Percentiles rank a stretch among this genome's conserved stretches.
phyloP scores from a whole-genome alignment of 1,140 invertebrate species.

The Drosophila malerkotliana region DNA sequence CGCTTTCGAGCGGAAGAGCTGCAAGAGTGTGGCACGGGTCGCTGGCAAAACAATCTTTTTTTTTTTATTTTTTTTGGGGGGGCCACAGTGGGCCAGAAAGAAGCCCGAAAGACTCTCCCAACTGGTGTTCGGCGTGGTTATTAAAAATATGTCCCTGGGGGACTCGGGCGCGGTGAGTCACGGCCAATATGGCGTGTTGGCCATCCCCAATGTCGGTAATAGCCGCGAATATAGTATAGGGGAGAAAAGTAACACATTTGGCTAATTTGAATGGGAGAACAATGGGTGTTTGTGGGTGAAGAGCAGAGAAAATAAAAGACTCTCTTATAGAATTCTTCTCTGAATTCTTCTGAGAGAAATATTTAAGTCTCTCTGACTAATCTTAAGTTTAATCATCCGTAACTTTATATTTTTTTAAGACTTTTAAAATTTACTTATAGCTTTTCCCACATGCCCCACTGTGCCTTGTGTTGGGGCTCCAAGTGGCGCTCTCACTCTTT shows the following conservation, averaged over 20 bases:
- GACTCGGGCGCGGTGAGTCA: constrained; percentile 14
- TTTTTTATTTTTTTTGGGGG: too few relatives aligned
- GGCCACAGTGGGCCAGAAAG: not conserved
- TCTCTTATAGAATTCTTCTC: not conserved
- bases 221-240: not conserved
- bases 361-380: too few relatives aligned
- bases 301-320: not conserved
- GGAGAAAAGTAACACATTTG: not conserved
- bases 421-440: not conserved
- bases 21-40: not conserved
- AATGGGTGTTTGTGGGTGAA: not conserved
- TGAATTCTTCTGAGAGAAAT: too few relatives aligned
- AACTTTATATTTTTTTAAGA: not conserved
- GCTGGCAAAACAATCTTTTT: not conserved
- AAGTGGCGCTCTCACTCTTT: not conserved
- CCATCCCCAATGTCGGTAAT: constrained; percentile 1
- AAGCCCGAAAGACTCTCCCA: not conserved
- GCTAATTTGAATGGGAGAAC: not conserved
- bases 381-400: too few relatives aligned
- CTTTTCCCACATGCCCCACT: constrained; percentile 5
- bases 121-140: not conserved
- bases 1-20: not conserved
- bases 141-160: constrained; percentile 1
- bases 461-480: constrained; percentile 28
- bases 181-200: not conserved